Evolutionary conservation across 2,888 invertebrate genomes (phyloP).

Genomic region (Xylota sylvarum): DNA sequence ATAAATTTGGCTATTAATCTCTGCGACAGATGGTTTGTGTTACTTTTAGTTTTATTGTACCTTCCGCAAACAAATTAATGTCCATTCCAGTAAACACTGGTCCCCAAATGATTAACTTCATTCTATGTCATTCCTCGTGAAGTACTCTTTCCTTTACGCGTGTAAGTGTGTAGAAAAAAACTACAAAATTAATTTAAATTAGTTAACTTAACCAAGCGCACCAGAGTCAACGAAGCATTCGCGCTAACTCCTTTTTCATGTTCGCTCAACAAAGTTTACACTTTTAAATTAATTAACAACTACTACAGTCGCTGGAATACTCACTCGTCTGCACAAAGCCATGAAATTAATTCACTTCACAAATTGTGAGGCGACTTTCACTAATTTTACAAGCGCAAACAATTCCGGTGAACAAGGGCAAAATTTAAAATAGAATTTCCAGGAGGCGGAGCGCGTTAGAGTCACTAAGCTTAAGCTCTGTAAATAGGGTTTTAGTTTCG

Average conservation of each 20-base stretch:
- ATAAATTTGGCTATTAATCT: too few relatives aligned
- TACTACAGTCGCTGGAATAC: constrained; percentile 4
- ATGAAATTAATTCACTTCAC: constrained; percentile 13
- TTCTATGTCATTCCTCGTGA: neutral
- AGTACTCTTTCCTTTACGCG: too few relatives aligned
- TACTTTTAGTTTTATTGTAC: too few relatives aligned
- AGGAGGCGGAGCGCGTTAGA: too few relatives aligned
- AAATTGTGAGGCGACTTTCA: neutral
- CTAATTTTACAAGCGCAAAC: constrained; percentile 4
- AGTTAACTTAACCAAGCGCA: constrained; percentile 16
- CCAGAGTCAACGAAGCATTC: neutral
- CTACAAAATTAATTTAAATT: neutral
- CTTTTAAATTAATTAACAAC: constrained; percentile 43
- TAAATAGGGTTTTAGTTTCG: neutral
- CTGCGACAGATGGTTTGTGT: too few relatives aligned
- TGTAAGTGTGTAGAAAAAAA: neutral
- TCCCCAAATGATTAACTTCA: too few relatives aligned
- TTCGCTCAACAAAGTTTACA: constrained; percentile 17
- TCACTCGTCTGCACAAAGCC: constrained; percentile 13
- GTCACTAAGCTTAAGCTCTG: neutral
- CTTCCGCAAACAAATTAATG: too few relatives aligned
- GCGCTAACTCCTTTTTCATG: neutral
- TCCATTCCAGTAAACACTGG: too few relatives aligned
- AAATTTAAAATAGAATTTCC: constrained; percentile 2
- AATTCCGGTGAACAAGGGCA: neutral